A percentile compares a stretch with the other conserved stretches of the same genome.
Evolutionary conservation across 2,888 invertebrate genomes (phyloP).

Genomic region (Auanema freiburgensis): DNA sequence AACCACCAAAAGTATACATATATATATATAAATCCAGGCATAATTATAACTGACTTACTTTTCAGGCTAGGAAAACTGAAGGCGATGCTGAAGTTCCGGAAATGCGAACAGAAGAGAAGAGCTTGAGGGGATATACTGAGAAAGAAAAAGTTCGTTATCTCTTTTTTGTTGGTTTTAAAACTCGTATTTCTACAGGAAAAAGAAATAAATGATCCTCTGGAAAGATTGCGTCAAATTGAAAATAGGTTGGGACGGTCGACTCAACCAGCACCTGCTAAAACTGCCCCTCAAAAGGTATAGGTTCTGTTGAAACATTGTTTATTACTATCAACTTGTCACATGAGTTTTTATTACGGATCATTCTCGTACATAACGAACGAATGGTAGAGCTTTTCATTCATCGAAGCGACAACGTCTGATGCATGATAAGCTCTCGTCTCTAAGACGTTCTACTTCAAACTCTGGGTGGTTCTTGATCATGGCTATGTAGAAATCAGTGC

Average conservation of each 20-base stretch:
- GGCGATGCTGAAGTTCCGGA: constrained; percentile 33
- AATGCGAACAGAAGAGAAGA: constrained; percentile 58
- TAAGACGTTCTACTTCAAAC: constrained; percentile 28
- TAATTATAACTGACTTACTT: too few relatives aligned
- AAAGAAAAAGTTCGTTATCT: constrained; percentile 26
- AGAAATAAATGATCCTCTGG: constrained; percentile 58
- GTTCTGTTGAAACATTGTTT: neutral
- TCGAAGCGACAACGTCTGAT: constrained; percentile 27
- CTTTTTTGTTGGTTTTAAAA: too few relatives aligned
- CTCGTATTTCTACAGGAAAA: constrained; percentile 17
- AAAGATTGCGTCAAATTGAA: constrained; percentile 61
- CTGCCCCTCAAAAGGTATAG: constrained; percentile 7
- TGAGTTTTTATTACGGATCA: too few relatives aligned
- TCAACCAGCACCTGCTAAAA: constrained; percentile 11
- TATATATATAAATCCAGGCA: constrained; percentile 1
- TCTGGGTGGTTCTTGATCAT: constrained; percentile 30
- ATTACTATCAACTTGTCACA: too few relatives aligned
- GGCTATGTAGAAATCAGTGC: constrained; percentile 37
- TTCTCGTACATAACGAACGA: neutral
- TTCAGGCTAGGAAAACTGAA: constrained; percentile 18
- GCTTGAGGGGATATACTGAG: constrained; percentile 41
- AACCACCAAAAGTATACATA: constrained; percentile 50
- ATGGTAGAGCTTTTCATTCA: constrained; percentile 14
- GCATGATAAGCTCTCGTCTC: constrained; percentile 29
- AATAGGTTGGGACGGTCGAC: constrained; percentile 39